These are phyloP conservation scores for Drosophila rufa DNA, from an alignment of 1,140 invertebrate genomes.

Conservation along the genomic window DNA sequence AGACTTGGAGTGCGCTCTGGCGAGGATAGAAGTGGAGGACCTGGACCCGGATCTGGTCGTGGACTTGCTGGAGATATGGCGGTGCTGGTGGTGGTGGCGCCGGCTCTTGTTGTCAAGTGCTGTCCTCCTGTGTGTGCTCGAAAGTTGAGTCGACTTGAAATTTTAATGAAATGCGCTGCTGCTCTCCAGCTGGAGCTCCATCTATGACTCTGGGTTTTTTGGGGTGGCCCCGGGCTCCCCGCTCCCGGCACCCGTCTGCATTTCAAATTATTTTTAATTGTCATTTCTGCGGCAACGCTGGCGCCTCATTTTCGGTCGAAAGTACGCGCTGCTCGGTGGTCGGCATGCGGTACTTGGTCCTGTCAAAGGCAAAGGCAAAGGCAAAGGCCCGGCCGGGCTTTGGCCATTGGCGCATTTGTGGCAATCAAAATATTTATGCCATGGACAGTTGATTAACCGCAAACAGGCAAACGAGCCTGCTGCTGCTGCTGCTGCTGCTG, in stretches of 20 bases:
- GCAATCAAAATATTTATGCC: conserved; percentile 79
- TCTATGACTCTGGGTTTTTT: conserved; percentile 16
- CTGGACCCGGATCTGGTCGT: conserved; percentile 9
- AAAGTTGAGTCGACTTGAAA: conserved; percentile 75
- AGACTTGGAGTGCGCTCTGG: conserved; percentile 14
- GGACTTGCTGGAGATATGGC: background rate
- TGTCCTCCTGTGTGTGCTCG: conserved; percentile 54
- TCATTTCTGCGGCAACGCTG: conserved; percentile 60
- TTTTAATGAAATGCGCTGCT: conserved; percentile 76
- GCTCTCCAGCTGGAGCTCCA: conserved; percentile 31
- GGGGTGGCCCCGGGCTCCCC: background rate
- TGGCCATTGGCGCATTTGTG: conserved; percentile 46
- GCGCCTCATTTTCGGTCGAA: conserved; percentile 35
- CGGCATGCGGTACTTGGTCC: conserved; percentile 4
- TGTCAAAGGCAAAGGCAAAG: conserved; percentile 33
- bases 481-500: conserved; percentile 11
- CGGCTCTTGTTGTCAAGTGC: conserved; percentile 52
- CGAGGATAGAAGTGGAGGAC: conserved; percentile 25
- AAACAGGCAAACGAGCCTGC: conserved; percentile 56
- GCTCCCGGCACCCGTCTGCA: conserved; percentile 47
- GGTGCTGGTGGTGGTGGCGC: conserved; percentile 9
- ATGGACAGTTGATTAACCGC: conserved; percentile 76
- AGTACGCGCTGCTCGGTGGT: background rate
- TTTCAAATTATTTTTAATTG: conserved; percentile 82
- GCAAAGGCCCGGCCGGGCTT: background rate